phyloP scores from a whole-genome alignment of 37 sponge, comb jelly and placozoan genomes.

The Dysidea cf. avara region DNA sequence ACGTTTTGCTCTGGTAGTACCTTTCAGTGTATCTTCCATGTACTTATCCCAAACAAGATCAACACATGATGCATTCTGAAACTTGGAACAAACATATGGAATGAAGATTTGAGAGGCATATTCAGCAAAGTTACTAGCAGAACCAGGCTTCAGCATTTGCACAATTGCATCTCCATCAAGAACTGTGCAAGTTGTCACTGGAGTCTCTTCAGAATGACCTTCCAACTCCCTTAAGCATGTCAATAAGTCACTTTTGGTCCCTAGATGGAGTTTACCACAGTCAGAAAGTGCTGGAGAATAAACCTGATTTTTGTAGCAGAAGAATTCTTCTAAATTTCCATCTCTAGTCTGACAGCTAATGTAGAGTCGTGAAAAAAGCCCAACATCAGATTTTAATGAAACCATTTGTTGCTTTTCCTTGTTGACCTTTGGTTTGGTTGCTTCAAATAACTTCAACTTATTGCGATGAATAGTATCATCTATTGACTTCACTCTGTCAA shows the following conservation, averaged over 20 bases:
- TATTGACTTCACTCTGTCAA: constrained; percentile 28
- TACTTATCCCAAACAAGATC: constrained; percentile 34
- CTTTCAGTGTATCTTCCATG: constrained; percentile 20
- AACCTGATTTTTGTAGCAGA: too few relatives aligned
- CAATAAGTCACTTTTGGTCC: constrained; percentile 40
- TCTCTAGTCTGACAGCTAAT: constrained; percentile 32
- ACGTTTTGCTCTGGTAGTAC: constrained; percentile 18
- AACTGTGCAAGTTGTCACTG: constrained; percentile 10
- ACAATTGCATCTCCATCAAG: constrained; percentile 31
- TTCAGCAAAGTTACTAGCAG: constrained; percentile 24
- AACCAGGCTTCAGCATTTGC: constrained; percentile 18
- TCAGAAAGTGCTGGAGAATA: constrained; percentile 22
- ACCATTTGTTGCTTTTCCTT: constrained; percentile 4
- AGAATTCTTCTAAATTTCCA: constrained; percentile 14
- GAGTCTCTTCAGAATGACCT: constrained; percentile 11
- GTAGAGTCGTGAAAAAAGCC: constrained; percentile 33
- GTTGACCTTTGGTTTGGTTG: too few relatives aligned
- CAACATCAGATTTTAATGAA: constrained; percentile 20
- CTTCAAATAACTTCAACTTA: constrained; percentile 14
- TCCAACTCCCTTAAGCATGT: constrained; percentile 15
- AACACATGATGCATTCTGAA: constrained; percentile 6
- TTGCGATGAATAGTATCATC: too few relatives aligned
- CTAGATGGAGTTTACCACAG: constrained; percentile 24
- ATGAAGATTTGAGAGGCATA: constrained; percentile 19
- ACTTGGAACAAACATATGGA: constrained; percentile 9